Evolutionary conservation across 2,797 vertebrate genomes (phyloP).

Genomic region (Oreonectes daqikongensis): DNA sequence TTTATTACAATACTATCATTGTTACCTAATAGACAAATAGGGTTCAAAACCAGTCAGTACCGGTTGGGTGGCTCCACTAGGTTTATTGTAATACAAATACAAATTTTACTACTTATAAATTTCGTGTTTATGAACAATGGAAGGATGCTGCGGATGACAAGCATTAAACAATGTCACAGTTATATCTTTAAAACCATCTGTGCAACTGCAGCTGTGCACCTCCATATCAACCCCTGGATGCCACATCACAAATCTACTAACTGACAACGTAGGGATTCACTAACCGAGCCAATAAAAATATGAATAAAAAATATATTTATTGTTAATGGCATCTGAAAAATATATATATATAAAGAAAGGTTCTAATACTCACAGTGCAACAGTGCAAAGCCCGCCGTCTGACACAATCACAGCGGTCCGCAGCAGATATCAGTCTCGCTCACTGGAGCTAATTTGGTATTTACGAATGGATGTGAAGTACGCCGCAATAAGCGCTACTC

Average conservation of each 20-base stretch:
- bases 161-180: not conserved
- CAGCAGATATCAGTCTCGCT: slow-evolving; percentile 68
- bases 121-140: slow-evolving; percentile 16
- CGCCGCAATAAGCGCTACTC: slow-evolving; percentile 8
- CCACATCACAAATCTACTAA: slow-evolving; percentile 69
- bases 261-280: slow-evolving; percentile 12
- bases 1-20: slow-evolving; percentile 32
- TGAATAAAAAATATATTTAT: not conserved
- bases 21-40: slow-evolving; percentile 33
- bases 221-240: slow-evolving; percentile 70
- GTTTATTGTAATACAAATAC: slow-evolving; percentile 3
- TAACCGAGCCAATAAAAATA: not conserved
- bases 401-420: slow-evolving; percentile 63
- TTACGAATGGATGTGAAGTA: slow-evolving; percentile 45
- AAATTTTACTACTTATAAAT: not conserved
- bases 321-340: not conserved
- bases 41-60: slow-evolving; percentile 57
- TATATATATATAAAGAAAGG: not conserved
- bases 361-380: slow-evolving; percentile 67
- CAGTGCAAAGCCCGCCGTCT: slow-evolving; percentile 42
- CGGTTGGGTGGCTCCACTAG: slow-evolving; percentile 47
- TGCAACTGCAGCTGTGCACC: slow-evolving; percentile 67
- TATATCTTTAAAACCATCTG: slow-evolving; percentile 56
- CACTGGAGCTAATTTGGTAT: slow-evolving; percentile 69
- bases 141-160: not conserved